Evolutionary conservation across 2,797 vertebrate genomes (phyloP).

Genomic region (Pipistrellus nathusii): DNA sequence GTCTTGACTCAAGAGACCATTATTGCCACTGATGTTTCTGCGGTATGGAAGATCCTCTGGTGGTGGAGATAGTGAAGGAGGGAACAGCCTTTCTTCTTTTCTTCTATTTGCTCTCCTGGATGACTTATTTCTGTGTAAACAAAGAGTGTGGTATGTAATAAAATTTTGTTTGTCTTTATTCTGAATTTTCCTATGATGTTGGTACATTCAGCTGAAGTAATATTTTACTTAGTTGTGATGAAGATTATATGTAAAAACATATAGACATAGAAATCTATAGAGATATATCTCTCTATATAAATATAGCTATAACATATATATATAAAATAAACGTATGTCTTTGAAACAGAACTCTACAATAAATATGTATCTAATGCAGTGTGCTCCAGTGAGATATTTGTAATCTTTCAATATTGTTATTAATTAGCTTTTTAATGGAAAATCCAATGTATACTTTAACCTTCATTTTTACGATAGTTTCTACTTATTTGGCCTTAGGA

Average conservation of each 20-base stretch:
- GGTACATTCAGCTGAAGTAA: constrained; percentile 15
- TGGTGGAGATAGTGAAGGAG: constrained; percentile 94
- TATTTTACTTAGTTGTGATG: neutral
- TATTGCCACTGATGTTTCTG: constrained; percentile 88
- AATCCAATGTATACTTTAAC: constrained; percentile 58
- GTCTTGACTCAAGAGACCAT: constrained; percentile 90
- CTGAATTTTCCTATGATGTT: neutral
- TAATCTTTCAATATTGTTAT: constrained; percentile 40
- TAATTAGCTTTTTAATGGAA: constrained; percentile 56
- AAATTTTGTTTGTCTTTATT: constrained; percentile 8
- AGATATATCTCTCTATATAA: neutral
- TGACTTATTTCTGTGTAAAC: constrained; percentile 84
- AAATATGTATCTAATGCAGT: neutral
- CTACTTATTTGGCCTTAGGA: constrained; percentile 52
- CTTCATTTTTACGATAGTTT: constrained; percentile 51
- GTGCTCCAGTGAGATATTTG: neutral
- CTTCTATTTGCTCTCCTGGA: constrained; percentile 93
- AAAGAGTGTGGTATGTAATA: constrained; percentile 51
- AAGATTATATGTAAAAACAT: neutral
- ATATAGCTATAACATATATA: neutral
- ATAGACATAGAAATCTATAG: neutral
- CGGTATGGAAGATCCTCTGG: constrained; percentile 92
- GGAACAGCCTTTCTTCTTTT: constrained; percentile 94
- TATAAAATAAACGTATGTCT: constrained; percentile 18
- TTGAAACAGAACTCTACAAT: constrained; percentile 25